Evolutionary conservation across 2,888 invertebrate species (phyloP).

Genomic region (Andrena trimmerana): DNA sequence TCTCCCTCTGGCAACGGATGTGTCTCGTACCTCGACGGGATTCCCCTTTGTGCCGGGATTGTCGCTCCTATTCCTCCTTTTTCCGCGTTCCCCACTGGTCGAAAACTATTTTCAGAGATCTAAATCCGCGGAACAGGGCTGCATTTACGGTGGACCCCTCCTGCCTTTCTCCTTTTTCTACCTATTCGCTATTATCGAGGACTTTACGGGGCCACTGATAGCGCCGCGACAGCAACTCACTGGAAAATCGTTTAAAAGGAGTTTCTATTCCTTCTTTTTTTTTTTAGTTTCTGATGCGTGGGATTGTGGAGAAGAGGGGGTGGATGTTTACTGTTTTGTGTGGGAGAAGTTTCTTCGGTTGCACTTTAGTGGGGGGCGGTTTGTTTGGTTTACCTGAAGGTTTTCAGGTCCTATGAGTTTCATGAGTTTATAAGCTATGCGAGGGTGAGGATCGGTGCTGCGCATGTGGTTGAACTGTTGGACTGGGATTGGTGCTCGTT

Average conservation of each 20-base stretch:
- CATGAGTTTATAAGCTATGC: too few species aligned
- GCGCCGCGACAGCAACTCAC: background rate
- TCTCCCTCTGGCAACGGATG: conserved; percentile 19
- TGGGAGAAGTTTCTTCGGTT: background rate
- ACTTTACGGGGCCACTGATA: conserved; percentile 3
- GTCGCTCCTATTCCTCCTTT: conserved; percentile 26
- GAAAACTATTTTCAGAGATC: conserved; percentile 34
- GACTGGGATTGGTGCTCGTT: too few species aligned
- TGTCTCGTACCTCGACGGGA: conserved; percentile 21
- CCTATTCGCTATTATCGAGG: background rate
- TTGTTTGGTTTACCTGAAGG: too few species aligned
- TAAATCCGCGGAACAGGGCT: conserved; percentile 33
- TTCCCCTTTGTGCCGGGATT: conserved; percentile 55
- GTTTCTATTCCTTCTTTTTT: background rate
- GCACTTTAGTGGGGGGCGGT: too few species aligned
- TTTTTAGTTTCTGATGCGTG: background rate
- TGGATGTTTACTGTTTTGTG: background rate
- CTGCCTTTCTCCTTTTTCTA: background rate
- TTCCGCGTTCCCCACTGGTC: conserved; percentile 6
- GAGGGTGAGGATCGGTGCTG: too few species aligned
- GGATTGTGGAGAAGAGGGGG: background rate
- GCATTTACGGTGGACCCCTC: conserved; percentile 12
- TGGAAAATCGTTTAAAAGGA: background rate
- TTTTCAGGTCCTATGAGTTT: too few species aligned
- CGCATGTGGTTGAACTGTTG: too few species aligned